These are phyloP conservation scores for Lates calcarifer DNA, from an alignment of 2,113 vertebrate species.

Conservation along the genomic window DNA sequence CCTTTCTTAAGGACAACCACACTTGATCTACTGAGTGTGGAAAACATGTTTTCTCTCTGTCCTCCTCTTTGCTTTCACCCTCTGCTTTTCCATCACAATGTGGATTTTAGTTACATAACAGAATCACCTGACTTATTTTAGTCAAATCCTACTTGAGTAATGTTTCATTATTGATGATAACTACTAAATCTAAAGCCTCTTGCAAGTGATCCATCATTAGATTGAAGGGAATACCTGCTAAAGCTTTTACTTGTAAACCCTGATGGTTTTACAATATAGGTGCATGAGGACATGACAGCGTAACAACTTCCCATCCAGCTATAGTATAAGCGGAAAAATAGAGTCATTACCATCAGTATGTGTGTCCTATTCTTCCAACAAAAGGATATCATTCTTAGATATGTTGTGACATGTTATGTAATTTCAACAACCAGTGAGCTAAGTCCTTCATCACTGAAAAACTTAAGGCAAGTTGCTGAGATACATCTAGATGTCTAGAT, in stretches of 20 bases:
- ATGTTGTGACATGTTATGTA: not conserved
- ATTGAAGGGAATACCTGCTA: not conserved
- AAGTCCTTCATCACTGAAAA: no score
- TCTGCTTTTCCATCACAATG: not conserved
- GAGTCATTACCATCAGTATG: slow-evolving; percentile 33
- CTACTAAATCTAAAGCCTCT: not conserved
- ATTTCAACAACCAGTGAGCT: not conserved
- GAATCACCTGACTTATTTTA: not conserved
- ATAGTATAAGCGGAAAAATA: slow-evolving; percentile 44
- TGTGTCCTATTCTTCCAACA: not conserved
- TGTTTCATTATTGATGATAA: no score
- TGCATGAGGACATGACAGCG: slow-evolving; percentile 46
- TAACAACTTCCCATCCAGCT: slow-evolving; percentile 31
- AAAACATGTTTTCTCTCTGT: no score
- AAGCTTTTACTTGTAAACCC: slow-evolving; percentile 23
- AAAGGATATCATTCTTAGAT: slow-evolving; percentile 2
- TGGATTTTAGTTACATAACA: slow-evolving; percentile 25
- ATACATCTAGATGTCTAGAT: no score
- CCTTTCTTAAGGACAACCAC: no score
- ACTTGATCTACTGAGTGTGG: no score
- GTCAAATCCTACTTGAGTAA: slow-evolving; percentile 2
- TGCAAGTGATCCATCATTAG: not conserved
- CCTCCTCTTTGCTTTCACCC: no score
- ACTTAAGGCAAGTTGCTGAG: no score
- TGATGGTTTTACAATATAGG: slow-evolving; percentile 53